Conservation (phyloP, 2,797 vertebrate genomes). For the Okamejei kenojei region DNA sequence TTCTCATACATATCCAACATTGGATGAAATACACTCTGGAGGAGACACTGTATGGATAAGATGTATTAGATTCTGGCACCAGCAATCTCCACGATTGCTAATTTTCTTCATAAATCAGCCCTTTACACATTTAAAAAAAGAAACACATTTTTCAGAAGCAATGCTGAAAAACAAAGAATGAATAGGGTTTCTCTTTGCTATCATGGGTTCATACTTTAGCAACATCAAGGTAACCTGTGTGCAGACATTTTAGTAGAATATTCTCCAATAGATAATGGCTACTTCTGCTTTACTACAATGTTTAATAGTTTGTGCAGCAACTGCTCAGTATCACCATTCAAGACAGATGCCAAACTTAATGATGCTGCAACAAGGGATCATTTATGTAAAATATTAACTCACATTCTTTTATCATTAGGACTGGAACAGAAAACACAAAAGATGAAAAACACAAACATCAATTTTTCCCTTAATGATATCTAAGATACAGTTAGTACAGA, state of each 20-base stretch:
- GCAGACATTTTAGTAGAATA: neutral
- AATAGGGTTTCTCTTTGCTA: neutral
- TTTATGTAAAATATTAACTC: neutral
- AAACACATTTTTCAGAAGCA: neutral
- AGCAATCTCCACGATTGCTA: neutral
- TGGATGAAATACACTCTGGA: neutral
- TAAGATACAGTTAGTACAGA: neutral
- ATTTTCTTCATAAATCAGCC: neutral
- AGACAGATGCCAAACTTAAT: neutral
- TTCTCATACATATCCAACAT: neutral
- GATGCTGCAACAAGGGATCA: neutral
- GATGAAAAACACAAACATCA: neutral
- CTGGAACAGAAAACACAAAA: neutral
- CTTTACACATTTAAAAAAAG: neutral
- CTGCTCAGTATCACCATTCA: neutral
- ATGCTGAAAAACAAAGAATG: neutral
- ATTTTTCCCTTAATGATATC: neutral
- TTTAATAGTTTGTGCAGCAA: neutral
- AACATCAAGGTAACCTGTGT: neutral
- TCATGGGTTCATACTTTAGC: neutral
- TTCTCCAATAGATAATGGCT: neutral
- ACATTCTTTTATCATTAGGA: neutral
- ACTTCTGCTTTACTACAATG: neutral
- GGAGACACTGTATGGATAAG: neutral
- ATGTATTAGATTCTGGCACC: neutral